Base-by-base conservation (phyloP, 2,797 vertebrate genomes). In the Sebastolobus altivelis region DNA sequence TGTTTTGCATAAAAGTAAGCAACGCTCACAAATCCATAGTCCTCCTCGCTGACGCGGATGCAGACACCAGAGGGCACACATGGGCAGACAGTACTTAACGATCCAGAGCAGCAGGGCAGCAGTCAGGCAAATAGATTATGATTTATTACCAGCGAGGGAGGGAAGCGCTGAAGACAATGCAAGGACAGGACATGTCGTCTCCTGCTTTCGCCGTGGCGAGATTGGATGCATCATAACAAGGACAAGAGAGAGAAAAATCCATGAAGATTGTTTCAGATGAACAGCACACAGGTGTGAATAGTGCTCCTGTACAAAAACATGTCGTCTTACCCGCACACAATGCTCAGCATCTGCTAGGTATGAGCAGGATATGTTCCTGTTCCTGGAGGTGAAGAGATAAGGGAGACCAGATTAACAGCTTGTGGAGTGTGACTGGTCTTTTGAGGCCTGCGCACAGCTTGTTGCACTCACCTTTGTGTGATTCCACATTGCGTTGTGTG, bases 41-140 rank as follows among this genome's bases (percentile, higher is more conserved):
- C 71, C 87, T 90, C 68, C 87, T 89, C 66, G 16, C 69, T 46
- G 80, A 81, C 2, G 27, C 7, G 59, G 71, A 79, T 62, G 71
- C 65, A 77, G 85, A 82, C 79, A 84, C 83, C 85, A 85, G 90
- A 94, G 92, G 90, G 85, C 89, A 89, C 87, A 81, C 79, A 82
- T 75, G 74, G 81, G 79, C 79, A 90, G 83, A 87, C 84, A 79
- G 87, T 79, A 83, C 75, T 89, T 87, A 89, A 90, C 77, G 72
- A 93, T 90, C 86, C 80, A 74, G 66, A 84, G 82, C 71, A 58
- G 81, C 78, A 72, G 81, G 82, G 84, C 83, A 80, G 87, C 82
- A 87, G 81, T 82, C 79, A 14, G 84, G 71, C 70, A 85, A 92
- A 87, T 80, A 70, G 78, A 92, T 92, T 82, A 90, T 89, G 89